phyloP scores from a whole-genome alignment of 2,113 vertebrate species.

The Cochlearius cochlearius region DNA sequence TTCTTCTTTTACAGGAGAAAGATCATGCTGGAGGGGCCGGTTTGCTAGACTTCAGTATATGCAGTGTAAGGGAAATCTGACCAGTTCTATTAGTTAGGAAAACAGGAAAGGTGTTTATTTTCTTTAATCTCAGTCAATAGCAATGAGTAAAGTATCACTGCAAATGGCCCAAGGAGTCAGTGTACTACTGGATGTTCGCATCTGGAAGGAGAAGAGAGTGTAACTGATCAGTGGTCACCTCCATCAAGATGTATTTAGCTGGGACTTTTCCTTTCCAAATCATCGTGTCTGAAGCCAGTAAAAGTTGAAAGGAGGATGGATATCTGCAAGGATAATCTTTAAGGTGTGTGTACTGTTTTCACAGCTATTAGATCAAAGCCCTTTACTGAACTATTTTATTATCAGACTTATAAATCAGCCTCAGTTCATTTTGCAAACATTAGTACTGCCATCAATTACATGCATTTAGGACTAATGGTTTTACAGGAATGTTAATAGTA shows the following conservation, averaged over 20 bases:
- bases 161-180: background rate
- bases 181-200: background rate
- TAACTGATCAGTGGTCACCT: background rate
- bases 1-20: background rate
- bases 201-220: background rate
- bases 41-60: background rate
- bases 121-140: background rate
- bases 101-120: background rate
- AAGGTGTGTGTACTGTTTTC: conserved; percentile 61
- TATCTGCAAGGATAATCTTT: conserved; percentile 62
- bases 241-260: background rate
- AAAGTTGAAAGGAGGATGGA: conserved; percentile 63
- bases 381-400: conserved; percentile 65
- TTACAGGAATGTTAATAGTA: conserved; percentile 73
- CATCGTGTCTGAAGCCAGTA: conserved; percentile 13
- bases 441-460: conserved; percentile 59
- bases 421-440: conserved; percentile 70
- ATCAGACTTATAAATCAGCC: conserved; percentile 66
- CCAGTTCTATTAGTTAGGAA: background rate
- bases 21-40: background rate
- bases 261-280: background rate
- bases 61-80: background rate
- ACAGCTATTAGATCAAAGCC: conserved; percentile 67
- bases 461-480: conserved; percentile 66
- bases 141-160: background rate